Evolutionary conservation across 1,140 invertebrate species (phyloP), one percentile per base, ranked within the genome.

Genomic region (Adoxophyes honmai): DNA sequence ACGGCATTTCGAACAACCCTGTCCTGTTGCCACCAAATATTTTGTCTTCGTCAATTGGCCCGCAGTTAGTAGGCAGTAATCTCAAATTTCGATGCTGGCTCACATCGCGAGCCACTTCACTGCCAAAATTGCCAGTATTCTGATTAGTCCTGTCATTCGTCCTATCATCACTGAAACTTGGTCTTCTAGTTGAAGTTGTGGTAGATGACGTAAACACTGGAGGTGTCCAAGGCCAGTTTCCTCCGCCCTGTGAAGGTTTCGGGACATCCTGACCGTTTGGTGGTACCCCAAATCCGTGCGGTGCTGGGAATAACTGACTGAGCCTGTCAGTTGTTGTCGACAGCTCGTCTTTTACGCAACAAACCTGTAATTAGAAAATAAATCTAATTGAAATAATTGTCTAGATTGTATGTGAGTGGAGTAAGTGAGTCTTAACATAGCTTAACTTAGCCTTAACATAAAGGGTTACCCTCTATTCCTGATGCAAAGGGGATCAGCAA

Each of bases 21-120:
- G 93, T 92, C 58, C 88, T 87, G 15, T 91, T 90, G 0, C 92
- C 93, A 8, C 91, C 90, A 14, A 90, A 68, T 33, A 94, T 91
- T 65, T 78, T 91, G 14, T 89, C 69, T 16, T 75, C 54, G 3
- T 86, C 81, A 4, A 83, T 70, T 3, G 52, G 34, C 3, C 86
- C 84, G 56, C 80, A 83, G 6, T 81, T 48, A 0, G 11, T 68
- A 0, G 80, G 77, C 11, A 94, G 52, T 0, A 93, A 66, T 34
- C 70, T 54, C 0, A 92, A 53, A 70, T 93, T 93, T 7, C 64
- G 81, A 64, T 94, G 92, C n/a, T 73, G 70, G 0, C 70, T 63
- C 0, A 93, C 86, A 61, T 91, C 81, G 8, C 90, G 88, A 4
- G 86, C 87, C 3, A 8, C 9, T 55, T 34, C 21, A 14, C 16